These are phyloP conservation scores for Mya arenaria DNA, from an alignment of 1,140 invertebrate species.

Conservation along the genomic window DNA sequence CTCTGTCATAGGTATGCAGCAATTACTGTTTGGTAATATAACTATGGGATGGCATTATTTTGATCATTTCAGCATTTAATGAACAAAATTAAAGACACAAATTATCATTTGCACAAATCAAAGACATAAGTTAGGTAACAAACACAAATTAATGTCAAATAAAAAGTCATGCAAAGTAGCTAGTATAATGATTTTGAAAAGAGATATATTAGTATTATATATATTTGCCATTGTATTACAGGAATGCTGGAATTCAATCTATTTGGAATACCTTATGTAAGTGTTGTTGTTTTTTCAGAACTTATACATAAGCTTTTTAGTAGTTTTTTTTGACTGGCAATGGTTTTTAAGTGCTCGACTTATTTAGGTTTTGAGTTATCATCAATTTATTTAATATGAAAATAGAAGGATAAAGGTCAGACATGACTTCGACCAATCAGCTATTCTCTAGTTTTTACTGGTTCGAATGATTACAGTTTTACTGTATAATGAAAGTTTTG, in stretches of 20 bases:
- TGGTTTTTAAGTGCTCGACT: no score
- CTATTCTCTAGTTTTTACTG: no score
- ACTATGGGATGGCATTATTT: background rate
- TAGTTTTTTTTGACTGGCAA: no score
- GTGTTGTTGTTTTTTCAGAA: no score
- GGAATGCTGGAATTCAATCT: slow-evolving; percentile 78
- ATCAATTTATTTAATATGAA: no score
- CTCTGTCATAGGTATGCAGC: background rate
- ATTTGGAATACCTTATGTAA: slow-evolving; percentile 80
- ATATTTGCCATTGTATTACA: slow-evolving; percentile 52
- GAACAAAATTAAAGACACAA: background rate
- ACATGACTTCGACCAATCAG: no score
- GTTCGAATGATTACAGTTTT: no score
- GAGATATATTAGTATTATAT: background rate
- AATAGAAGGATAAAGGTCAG: no score
- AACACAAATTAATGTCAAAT: background rate
- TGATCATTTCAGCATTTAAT: background rate
- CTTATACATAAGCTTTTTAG: no score
- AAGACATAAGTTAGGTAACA: background rate
- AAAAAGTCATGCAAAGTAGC: background rate
- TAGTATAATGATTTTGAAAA: background rate
- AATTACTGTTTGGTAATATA: background rate
- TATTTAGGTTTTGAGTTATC: no score
- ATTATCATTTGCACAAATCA: background rate
- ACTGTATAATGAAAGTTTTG: no score